Percentiles rank a stretch among this genome's conserved stretches.
These are phyloP conservation scores for Sitta carolinensis DNA, from an alignment of 2,797 vertebrate species.

Conservation along the genomic window DNA sequence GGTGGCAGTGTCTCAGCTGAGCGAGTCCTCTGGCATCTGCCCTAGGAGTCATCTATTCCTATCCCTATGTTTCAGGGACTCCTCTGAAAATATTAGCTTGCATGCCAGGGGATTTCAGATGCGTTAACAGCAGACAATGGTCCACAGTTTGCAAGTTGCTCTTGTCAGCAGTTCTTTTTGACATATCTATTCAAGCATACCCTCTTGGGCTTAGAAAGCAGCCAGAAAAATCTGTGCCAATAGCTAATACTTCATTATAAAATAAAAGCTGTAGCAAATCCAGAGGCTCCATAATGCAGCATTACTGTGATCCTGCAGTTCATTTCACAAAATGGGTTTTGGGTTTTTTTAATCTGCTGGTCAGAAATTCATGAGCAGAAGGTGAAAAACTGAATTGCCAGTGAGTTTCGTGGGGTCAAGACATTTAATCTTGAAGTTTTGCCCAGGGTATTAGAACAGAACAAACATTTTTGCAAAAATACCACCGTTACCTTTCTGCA, in stretches of 20 bases:
- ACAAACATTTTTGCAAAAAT: not conserved
- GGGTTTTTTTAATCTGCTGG: not conserved
- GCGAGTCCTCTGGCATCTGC: not conserved
- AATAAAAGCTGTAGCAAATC: constrained; percentile 16
- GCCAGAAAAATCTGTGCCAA: constrained; percentile 22
- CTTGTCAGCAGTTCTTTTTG: constrained; percentile 66
- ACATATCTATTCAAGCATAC: constrained; percentile 56
- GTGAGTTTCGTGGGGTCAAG: not conserved
- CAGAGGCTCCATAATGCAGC: not conserved
- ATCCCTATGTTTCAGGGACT: not conserved
- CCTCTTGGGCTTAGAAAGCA: constrained; percentile 34
- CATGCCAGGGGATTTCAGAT: constrained; percentile 39
- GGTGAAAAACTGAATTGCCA: not conserved
- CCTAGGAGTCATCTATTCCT: not conserved
- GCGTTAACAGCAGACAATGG: constrained; percentile 52
- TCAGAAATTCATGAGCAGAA: not conserved
- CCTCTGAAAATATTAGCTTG: constrained; percentile 1
- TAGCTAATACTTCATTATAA: constrained; percentile 36
- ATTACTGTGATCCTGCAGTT: not conserved
- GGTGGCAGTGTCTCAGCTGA: not conserved
- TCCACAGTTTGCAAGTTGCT: constrained; percentile 53
- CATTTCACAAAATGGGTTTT: not conserved
- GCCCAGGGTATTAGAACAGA: not conserved
- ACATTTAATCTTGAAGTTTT: not conserved
- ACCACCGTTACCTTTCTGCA: not conserved